phyloP scores from a whole-genome alignment of 1,140 invertebrate genomes.

The Homarus americanus region DNA sequence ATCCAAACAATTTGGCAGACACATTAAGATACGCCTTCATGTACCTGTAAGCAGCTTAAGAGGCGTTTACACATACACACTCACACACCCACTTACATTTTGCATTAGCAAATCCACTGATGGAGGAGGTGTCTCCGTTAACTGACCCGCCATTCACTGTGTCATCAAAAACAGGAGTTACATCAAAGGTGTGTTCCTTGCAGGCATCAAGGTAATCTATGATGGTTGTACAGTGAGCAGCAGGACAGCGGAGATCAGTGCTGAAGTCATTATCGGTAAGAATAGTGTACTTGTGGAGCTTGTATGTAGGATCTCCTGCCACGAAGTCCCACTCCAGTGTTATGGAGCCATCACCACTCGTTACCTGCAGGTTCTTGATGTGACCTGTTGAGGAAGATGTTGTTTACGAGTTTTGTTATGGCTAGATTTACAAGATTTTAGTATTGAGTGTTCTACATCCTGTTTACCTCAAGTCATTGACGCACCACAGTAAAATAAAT shows the following conservation, averaged over 20 bases:
- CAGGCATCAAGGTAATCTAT: slow-evolving; percentile 25
- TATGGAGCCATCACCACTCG: slow-evolving; percentile 1
- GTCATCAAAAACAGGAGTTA: slow-evolving; percentile 30
- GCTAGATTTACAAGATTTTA: no score
- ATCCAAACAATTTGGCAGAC: no score
- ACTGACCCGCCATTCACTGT: not conserved
- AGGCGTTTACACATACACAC: no score
- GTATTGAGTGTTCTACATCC: no score
- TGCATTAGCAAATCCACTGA: slow-evolving; percentile 12
- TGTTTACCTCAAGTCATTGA: no score
- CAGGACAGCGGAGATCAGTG: not conserved
- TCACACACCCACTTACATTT: slow-evolving; percentile 37
- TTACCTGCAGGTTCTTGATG: slow-evolving; percentile 25
- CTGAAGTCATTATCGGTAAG: slow-evolving; percentile 7
- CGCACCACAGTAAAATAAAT: no score
- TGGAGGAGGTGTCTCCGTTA: not conserved
- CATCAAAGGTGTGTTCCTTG: slow-evolving; percentile 18
- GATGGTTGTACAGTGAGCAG: not conserved
- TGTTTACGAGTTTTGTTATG: no score
- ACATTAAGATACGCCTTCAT: no score
- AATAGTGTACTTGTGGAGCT: slow-evolving; percentile 45
- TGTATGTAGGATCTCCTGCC: not conserved
- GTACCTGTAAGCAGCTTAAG: no score
- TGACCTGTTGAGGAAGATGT: not conserved
- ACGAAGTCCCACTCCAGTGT: slow-evolving; percentile 30